Conservation (phyloP, 2,888 invertebrate genomes). For the Dryadula phaetusa region DNA sequence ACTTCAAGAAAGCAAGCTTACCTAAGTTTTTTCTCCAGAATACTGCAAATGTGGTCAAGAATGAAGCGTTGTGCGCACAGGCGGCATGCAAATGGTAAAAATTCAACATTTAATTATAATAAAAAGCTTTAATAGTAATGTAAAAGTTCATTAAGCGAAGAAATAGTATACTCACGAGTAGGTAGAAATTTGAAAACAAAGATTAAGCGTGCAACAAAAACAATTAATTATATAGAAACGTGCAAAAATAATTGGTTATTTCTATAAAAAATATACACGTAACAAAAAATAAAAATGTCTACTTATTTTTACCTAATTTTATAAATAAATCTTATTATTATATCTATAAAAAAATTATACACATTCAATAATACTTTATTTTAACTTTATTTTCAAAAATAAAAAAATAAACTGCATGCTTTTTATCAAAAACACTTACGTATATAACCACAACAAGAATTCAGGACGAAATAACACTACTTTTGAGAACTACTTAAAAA, state of each 20-base stretch:
- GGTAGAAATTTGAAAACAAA: conserved; percentile 43
- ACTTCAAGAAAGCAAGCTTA: conserved; percentile 78
- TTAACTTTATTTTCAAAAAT: too few relatives aligned
- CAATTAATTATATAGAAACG: conserved; percentile 38
- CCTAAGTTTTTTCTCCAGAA: conserved; percentile 94
- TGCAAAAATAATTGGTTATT: conserved; percentile 26
- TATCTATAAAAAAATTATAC: too few relatives aligned
- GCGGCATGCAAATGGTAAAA: conserved; percentile 84
- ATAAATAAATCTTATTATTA: too few relatives aligned
- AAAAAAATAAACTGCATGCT: too few relatives aligned
- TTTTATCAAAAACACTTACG: too few relatives aligned
- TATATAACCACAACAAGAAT: too few relatives aligned
- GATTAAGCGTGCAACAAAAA: conserved; percentile 49
- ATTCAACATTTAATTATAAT: conserved; percentile 74
- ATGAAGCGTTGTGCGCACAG: conserved; percentile 84
- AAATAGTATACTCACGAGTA: conserved; percentile 46
- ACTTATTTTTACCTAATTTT: too few relatives aligned
- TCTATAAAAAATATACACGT: neutral
- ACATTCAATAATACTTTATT: too few relatives aligned
- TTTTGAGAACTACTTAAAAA: neutral
- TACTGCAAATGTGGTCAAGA: conserved; percentile 86
- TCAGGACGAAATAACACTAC: neutral
- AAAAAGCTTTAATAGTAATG: conserved; percentile 56
- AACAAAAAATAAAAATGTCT: neutral
- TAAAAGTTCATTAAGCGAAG: conserved; percentile 44